Base-by-base conservation (phyloP, 1,140 invertebrate genomes). In the Hydropsyche tenuis region DNA sequence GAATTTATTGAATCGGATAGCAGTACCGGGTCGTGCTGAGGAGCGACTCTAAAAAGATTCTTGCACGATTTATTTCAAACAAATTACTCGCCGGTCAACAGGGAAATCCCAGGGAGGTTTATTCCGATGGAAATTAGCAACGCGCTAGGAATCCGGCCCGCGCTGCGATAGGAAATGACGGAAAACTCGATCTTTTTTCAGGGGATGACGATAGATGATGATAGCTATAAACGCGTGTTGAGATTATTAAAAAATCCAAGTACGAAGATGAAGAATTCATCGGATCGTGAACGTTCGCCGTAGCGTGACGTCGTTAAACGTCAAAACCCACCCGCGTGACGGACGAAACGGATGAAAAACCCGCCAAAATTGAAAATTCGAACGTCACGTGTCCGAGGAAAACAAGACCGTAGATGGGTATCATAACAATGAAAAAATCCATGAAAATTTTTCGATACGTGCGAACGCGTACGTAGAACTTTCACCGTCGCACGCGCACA, bases 251-350 rank as follows among this genome's bases (percentile, higher is more conserved):
- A 9, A 37, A 69, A 22, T 69, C 45, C n/a, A 69, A 69, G 45
- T 43, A 20, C 18, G 16, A 63, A 27, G 23, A 16, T 37, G 14
- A 37, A 27, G 43, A 42, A 25, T 53, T 62, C 60, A 65, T 60
- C 60, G 56, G 60, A 16, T 25, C 73, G 73, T 66, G 69, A 74
- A 69, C 48, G 23, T 23, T 22, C 69, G 73, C 25, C 73, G 69
- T 51, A 68, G 73, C 73, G 73, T 75, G 73, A 75, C 73, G 69
- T 71, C 73, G 69, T 75, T 75, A 66, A 56, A 45, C 23, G 25
- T 51, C 73, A 46, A 46, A 37, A 22, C 45, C 11, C 45, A 22
- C 9, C 65, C 12, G n/a, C 65, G 65, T 48, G 65, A 68, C 65
- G 56, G 56, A 20, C 51, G 22, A 4, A 53, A 53, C 51, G 22